Base-by-base conservation (phyloP, 2,113 vertebrate genomes). In the Hippopotamus amphibius region DNA sequence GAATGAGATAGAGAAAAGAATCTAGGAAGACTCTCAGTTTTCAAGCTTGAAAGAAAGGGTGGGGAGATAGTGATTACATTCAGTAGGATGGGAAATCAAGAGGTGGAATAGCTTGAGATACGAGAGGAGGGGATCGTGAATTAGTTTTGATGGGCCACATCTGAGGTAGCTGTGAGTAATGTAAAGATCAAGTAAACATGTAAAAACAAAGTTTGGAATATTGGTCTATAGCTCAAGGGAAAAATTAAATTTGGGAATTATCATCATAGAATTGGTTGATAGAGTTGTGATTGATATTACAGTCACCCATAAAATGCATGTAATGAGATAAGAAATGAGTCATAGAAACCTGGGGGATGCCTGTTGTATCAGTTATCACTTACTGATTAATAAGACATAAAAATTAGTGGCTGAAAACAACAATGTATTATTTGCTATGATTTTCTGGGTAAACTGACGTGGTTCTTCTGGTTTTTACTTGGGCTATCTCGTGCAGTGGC, bases 301-400 rank as follows among this genome's bases (percentile, higher is more conserved):
- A 80, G 65, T 82, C 46, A 77, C 24, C 28, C 59, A 43, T 37
- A 68, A 72, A 69, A 76, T 66, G 37, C 66, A 16, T 66, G 30
- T 57, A 72, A 3, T 77, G 9, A 82, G 57, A 94, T 2, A 81
- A 77, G 46, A 87, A 92, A 89, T 85, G 50, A 96, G 16, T 63
- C 55, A 68, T 6, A 80, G 16, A 80, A 94, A 50, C 7, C 21
- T 55, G 1, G 7, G 59, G 8, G 11, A 26, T 79, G 17, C 48
- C 24, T 65, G 7, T 28, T 22, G 0, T 50, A 77, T 59, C 50
- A 72, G 28, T 95, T 82, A 82, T 57, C 46, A 90, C 8, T 88
- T 50, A 61, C 6, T 93, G 33, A 53, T 86, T 86, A 71, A 81
- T 76, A 65, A 69, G 88, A 41, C 7, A 30, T 68, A n/a, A 48